phyloP scores from a whole-genome alignment of 2,113 vertebrate genomes.

The Notarius lentiginosus region DNA sequence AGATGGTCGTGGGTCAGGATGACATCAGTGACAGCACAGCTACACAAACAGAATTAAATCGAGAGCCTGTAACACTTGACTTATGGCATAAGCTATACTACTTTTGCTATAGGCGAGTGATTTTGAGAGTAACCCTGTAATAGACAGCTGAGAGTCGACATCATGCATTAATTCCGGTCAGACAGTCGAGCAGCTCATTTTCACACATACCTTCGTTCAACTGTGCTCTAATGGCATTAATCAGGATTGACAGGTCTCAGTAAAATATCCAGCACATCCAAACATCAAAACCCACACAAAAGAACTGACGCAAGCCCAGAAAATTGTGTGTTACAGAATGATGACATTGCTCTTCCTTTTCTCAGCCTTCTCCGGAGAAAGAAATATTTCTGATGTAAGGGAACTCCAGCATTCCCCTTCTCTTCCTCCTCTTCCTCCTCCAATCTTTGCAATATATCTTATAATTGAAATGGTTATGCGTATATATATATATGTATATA shows the following conservation, averaged over 20 bases:
- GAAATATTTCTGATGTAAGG: not conserved
- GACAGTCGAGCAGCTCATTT: not conserved
- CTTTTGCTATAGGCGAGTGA: not conserved
- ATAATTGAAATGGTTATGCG: not conserved
- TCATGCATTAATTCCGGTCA: not conserved
- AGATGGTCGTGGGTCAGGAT: no score
- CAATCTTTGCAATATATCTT: not conserved
- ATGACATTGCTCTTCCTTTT: not conserved
- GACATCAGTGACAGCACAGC: not conserved
- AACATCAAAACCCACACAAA: not conserved
- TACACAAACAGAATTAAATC: not conserved
- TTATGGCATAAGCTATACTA: not conserved
- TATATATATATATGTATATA: no score
- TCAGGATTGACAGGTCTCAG: not conserved
- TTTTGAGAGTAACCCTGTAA: not conserved
- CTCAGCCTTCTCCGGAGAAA: not conserved
- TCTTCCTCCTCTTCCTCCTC: not conserved
- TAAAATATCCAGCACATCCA: not conserved
- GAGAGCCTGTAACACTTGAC: not conserved
- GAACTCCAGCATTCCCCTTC: not conserved
- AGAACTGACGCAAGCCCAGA: not conserved
- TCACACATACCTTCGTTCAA: not conserved
- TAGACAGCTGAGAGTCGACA: not conserved
- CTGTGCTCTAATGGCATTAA: not conserved
- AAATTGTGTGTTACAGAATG: not conserved